Evolutionary conservation across 2,888 invertebrate species (phyloP).

Genomic region (Chalcis sispes): DNA sequence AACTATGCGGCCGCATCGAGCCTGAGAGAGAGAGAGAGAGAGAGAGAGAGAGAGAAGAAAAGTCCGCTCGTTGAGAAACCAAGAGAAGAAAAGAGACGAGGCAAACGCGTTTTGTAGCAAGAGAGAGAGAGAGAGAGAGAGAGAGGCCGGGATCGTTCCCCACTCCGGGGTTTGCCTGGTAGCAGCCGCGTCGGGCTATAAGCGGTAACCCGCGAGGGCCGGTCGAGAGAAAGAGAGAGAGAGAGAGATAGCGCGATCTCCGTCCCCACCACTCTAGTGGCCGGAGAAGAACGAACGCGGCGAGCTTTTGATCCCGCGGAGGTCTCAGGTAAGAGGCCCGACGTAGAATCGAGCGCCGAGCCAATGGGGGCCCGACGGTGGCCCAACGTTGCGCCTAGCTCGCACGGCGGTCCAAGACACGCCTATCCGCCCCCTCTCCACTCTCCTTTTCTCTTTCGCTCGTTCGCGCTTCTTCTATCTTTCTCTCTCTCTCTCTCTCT

Average conservation of each 20-base stretch:
- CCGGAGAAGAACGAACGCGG: neutral
- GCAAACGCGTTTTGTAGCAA: too few relatives aligned
- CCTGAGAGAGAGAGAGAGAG: neutral
- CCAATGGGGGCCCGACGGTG: conserved; percentile 47
- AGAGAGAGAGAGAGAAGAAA: neutral
- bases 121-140: neutral
- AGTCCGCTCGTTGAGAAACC: too few relatives aligned
- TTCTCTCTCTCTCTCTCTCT: conserved; percentile 11
- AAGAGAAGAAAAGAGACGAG: conserved; percentile 18
- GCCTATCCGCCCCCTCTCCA: conserved; percentile 45
- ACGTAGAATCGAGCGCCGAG: conserved; percentile 10
- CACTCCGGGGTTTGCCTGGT: conserved; percentile 35
- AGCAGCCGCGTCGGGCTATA: conserved; percentile 36
- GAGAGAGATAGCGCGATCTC: neutral
- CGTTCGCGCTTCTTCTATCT: conserved; percentile 1
- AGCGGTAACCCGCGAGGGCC: conserved; percentile 47
- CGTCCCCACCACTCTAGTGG: conserved; percentile 34
- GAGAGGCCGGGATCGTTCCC: neutral
- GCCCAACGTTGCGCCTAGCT: conserved; percentile 19
- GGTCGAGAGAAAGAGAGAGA: conserved; percentile 12
- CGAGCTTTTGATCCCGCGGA: conserved; percentile 47
- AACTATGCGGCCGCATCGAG: too few relatives aligned
- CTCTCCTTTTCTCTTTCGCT: neutral
- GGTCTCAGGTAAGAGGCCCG: conserved; percentile 50
- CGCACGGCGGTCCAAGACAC: conserved; percentile 47